Evolutionary conservation across 2,113 vertebrate species (phyloP), one percentile per base, ranked within the genome.

Genomic region (Trogon melanurus): DNA sequence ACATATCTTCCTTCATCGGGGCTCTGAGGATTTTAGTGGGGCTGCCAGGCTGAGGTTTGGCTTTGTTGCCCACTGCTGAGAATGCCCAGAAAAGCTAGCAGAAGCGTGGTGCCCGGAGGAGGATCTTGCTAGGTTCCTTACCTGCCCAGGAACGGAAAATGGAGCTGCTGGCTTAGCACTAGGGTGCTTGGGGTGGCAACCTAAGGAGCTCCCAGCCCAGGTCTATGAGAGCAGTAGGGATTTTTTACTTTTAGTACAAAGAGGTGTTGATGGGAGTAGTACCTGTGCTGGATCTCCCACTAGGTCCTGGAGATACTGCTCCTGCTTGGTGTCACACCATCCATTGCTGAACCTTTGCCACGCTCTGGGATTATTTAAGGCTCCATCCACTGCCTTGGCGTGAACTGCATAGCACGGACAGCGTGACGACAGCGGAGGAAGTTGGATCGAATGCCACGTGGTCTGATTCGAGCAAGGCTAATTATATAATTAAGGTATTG

Each of bases 1-100:
- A 13, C 0, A 5, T 0, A 0, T 66, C 76, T 85, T 62, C 32
- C 48, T 78, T 50, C n/a, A 18, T 22, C 0, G 0, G 44, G 50
- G 9, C 60, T 79, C n/a, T 50, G 51, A 66, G 19, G 11, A 16
- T 84, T 88, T 70, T 21, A n/a, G 18, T 47, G 27, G n/a, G 60
- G 60, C 64, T 96, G 26, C 25, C 15, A 29, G 64, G 45, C 50
- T 80, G 67, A 65, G 26, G 13, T 61, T 91, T 17, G 38, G 20
- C 64, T 62, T 81, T 64, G 22, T 41, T 87, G 51, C 16, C 32
- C 5, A 1, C 64, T 18, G 38, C 65, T 64, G 50, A 26, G 25
- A 15, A 20, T 72, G 34, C 48, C 50, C 32, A 74, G 76, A 41
- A 88, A 65, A 79, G 34, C 41, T 26, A 5, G 30, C 26, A 48